Conservation (phyloP, 2,888 invertebrate species). For the Calameuta filiformis region DNA sequence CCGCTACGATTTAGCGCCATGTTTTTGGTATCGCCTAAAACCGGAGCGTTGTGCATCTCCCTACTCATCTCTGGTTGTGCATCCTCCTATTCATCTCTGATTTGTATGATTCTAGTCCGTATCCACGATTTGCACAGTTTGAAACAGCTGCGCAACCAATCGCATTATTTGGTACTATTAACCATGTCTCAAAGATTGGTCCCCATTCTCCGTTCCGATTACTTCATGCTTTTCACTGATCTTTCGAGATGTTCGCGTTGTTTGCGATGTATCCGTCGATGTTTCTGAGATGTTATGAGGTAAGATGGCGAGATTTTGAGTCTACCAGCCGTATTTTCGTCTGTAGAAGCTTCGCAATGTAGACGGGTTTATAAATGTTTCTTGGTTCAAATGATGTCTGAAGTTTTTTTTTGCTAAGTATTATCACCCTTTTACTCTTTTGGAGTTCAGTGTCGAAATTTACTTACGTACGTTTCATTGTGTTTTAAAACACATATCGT, state of each 20-base stretch:
- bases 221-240: slow-evolving; percentile 4
- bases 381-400: not conserved
- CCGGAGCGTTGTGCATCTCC: too few species aligned
- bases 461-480: not conserved
- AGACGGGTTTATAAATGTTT: not conserved
- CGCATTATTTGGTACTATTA: too few species aligned
- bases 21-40: too few species aligned
- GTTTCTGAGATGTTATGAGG: slow-evolving; percentile 2
- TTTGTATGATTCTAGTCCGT: too few species aligned
- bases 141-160: too few species aligned
- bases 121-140: too few species aligned
- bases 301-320: slow-evolving; percentile 32
- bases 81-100: too few species aligned
- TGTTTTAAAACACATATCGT: not conserved
- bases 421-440: not conserved
- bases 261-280: not conserved
- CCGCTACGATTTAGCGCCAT: too few species aligned
- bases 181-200: not conserved
- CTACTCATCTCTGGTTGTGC: too few species aligned
- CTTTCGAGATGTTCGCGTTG: slow-evolving; percentile 4
- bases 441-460: not conserved
- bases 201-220: not conserved
- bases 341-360: not conserved
- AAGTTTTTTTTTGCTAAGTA: not conserved
- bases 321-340: not conserved